Conservation (phyloP, 2,113 vertebrate species). For the Nannobrachium achirus region DNA sequence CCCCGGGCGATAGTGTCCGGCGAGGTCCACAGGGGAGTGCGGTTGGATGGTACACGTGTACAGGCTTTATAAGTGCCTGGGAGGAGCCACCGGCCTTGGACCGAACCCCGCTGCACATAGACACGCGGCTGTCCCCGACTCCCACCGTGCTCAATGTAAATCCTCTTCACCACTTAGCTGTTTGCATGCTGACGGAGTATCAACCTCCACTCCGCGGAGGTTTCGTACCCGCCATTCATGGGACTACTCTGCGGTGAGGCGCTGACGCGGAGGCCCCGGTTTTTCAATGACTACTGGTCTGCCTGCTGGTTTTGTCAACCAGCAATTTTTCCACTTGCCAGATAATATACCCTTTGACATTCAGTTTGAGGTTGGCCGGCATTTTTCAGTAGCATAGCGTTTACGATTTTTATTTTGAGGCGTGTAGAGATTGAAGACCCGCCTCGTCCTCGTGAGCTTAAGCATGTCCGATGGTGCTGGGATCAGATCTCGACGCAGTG, state of each 20-base stretch:
- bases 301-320: slow-evolving; percentile 60
- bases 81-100: slow-evolving; percentile 21
- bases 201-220: slow-evolving; percentile 49
- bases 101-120: slow-evolving; percentile 39
- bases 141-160: slow-evolving; percentile 51
- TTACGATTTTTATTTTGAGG: slow-evolving; percentile 53
- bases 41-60: slow-evolving; percentile 20
- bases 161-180: slow-evolving; percentile 65
- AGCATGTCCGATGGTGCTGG: slow-evolving; percentile 36
- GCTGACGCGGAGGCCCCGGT: slow-evolving; percentile 51
- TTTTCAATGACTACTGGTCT: slow-evolving; percentile 25
- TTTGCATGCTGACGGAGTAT: slow-evolving; percentile 72
- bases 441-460: slow-evolving; percentile 21
- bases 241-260: slow-evolving; percentile 32
- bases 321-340: slow-evolving; percentile 64
- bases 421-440: slow-evolving; percentile 11
- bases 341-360: slow-evolving; percentile 54
- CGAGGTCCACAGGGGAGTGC: slow-evolving; percentile 11
- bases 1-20: slow-evolving; percentile 6
- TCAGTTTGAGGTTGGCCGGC: slow-evolving; percentile 57
- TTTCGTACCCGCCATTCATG: slow-evolving; percentile 59
- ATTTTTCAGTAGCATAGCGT: slow-evolving; percentile 65
- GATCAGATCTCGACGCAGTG: slow-evolving; percentile 38
- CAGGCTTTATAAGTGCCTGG: slow-evolving; percentile 31
- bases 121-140: slow-evolving; percentile 41